Evolutionary conservation across 2,797 vertebrate genomes (phyloP), one percentile per base, ranked within the genome.

Genomic region (Florisuga fusca): DNA sequence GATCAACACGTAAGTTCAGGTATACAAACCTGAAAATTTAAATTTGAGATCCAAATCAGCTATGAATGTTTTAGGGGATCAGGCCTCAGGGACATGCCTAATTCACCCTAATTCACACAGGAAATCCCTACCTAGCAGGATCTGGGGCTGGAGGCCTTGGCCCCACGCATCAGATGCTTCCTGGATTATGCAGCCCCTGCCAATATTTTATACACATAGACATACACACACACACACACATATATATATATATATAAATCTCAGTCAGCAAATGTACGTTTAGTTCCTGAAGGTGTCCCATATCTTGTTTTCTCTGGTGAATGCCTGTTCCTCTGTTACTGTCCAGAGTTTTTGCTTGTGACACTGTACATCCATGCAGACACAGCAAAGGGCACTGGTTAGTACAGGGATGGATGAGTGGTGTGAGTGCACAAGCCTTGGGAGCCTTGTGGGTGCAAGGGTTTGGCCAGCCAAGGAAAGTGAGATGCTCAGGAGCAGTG

Each of bases 321-420:
- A 85, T 50, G 87, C 87, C 86, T 94, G 80, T 88, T 96, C 89
- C 92, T 94, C 94, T 96, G 90, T 96, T 84, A 59, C 69, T 95
- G 96, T 95, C 87, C 90, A 96, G 93, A 87, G 92, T 22, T 91
- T 86, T 64, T 93, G 66, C 92, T 85, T 93, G 78, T 95, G 93
- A 94, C 75, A 75, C 78, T 91, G 95, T 95, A 97, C 87, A 96
- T 92, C 88, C 97, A 97, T 97, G 97, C 96, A 97, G 93, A 97
- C 83, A 97, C 77, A 94, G 95, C 82, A 94, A 93, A 97, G 96
- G 90, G 86, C 78, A 66, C 55, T 86, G 85, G 51, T 92, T 96
- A 91, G 87, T 95, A 94, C 82, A 94, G 93, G 71, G 72, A 89
- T 86, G 88, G 85, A 63, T 80, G 87, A 48, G 67, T 71, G 89